Evolutionary conservation across 2,888 invertebrate species (phyloP).

Genomic region (Caprella mutica): DNA sequence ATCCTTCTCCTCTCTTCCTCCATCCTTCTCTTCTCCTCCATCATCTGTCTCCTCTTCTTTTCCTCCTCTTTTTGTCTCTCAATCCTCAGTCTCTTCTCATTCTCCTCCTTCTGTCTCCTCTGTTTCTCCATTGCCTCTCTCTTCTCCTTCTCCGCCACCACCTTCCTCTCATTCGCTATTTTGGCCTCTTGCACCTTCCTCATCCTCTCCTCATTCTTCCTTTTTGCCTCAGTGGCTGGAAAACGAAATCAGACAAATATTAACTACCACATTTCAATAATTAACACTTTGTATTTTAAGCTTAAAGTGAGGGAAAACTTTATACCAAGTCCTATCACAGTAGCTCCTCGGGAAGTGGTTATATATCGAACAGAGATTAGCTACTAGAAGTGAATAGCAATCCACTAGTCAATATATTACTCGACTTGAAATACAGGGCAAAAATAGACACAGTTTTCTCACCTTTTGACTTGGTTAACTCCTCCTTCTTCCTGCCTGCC

Average conservation of each 20-base stretch:
- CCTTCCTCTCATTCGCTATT: constrained; percentile 14
- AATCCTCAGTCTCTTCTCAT: constrained; percentile 8
- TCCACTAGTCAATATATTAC: too few species aligned
- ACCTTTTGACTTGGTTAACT: constrained; percentile 8
- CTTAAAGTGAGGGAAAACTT: too few species aligned
- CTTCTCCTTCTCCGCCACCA: constrained; percentile 12
- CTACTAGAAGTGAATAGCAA: too few species aligned
- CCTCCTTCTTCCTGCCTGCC: constrained; percentile 24
- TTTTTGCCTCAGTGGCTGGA: background rate
- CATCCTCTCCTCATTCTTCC: constrained; percentile 28
- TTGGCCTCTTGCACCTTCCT: constrained; percentile 18
- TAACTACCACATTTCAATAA: too few species aligned
- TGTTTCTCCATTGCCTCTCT: constrained; percentile 4
- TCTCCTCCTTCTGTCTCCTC: too few species aligned
- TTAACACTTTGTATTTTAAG: too few species aligned
- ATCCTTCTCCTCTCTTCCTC: background rate
- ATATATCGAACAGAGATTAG: too few species aligned
- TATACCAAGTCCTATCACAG: too few species aligned
- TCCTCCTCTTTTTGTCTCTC: constrained; percentile 3
- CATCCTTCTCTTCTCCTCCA: background rate
- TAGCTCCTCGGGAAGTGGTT: too few species aligned
- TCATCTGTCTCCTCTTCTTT: background rate
- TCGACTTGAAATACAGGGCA: too few species aligned
- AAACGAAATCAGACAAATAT: background rate
- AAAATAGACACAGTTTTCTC: too few species aligned